Conservation (phyloP, 2,888 invertebrate genomes). For the Geotrupes spiniger region DNA sequence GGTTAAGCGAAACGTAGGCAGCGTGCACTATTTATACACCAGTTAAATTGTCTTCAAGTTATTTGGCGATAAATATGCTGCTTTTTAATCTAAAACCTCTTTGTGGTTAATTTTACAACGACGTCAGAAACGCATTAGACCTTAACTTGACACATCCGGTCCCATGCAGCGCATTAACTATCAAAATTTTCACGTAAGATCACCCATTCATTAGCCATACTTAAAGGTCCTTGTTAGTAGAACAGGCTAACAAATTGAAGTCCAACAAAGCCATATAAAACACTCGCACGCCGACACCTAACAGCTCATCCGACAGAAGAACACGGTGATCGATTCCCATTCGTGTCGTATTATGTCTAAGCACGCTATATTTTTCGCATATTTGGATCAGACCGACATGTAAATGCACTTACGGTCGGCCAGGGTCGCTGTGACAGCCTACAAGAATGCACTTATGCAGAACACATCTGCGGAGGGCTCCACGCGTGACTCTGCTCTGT, state of each 20-base stretch:
- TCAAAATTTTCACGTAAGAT: neutral
- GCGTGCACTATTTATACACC: no score
- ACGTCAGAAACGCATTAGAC: no score
- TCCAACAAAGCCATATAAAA: slow-evolving; percentile 1
- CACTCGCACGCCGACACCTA: slow-evolving; percentile 22
- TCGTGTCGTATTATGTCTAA: slow-evolving; percentile 48
- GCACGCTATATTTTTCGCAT: slow-evolving; percentile 47
- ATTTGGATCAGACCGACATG: slow-evolving; percentile 47
- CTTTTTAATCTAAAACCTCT: no score
- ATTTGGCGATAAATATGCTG: no score
- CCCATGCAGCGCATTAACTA: no score
- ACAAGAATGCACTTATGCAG: slow-evolving; percentile 49
- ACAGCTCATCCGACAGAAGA: slow-evolving; percentile 40
- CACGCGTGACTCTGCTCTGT: slow-evolving; percentile 31
- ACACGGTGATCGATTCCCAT: slow-evolving; percentile 49
- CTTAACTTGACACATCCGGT: no score
- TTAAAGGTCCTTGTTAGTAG: slow-evolving; percentile 1
- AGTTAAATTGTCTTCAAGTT: no score
- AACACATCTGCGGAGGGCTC: slow-evolving; percentile 38
- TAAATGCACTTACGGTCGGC: slow-evolving; percentile 51
- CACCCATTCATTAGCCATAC: slow-evolving; percentile 1
- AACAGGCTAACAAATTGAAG: slow-evolving; percentile 5
- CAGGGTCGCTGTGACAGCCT: slow-evolving; percentile 47
- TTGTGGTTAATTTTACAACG: no score
- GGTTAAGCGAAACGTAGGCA: no score